phyloP scores from a whole-genome alignment of 2,888 invertebrate species.

The Pimpla rufipes region DNA sequence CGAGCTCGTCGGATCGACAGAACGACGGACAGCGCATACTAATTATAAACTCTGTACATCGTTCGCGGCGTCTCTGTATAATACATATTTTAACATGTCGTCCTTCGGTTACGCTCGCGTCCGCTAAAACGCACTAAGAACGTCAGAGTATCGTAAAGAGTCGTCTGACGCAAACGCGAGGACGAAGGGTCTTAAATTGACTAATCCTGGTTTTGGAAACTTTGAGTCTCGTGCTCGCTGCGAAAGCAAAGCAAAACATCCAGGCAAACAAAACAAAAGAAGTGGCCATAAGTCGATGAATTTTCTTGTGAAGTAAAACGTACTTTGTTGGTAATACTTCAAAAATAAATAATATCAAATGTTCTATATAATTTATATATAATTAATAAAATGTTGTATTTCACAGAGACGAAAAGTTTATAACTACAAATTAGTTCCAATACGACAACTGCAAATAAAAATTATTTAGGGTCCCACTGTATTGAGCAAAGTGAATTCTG shows the following conservation, averaged over 20 bases:
- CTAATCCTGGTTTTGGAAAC: slow-evolving; percentile 16
- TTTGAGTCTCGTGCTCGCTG: slow-evolving; percentile 2
- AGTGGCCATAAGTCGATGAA: too few species aligned
- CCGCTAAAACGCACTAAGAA: slow-evolving; percentile 5
- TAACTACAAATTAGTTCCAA: too few species aligned
- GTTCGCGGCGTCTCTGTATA: slow-evolving; percentile 49
- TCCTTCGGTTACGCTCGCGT: slow-evolving; percentile 47
- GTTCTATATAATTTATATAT: not conserved
- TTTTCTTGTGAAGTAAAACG: slow-evolving; percentile 5
- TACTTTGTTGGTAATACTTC: not conserved
- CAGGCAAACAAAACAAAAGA: too few species aligned
- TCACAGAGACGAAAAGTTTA: not conserved
- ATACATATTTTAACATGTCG: slow-evolving; percentile 65
- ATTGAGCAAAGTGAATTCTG: too few species aligned
- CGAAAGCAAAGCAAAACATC: too few species aligned
- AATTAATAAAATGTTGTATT: not conserved
- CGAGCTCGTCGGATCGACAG: slow-evolving; percentile 50
- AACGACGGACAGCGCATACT: slow-evolving; percentile 71
- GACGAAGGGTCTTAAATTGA: too few species aligned
- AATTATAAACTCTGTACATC: slow-evolving; percentile 66
- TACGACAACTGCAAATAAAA: too few species aligned
- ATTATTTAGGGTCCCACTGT: too few species aligned
- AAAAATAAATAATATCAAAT: too few species aligned
- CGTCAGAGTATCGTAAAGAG: slow-evolving; percentile 28
- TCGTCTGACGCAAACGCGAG: not conserved